Percentiles rank a stretch among this genome's conserved stretches.
Conservation (phyloP, 2,113 vertebrate species). For the Nesogale talazaci region DNA sequence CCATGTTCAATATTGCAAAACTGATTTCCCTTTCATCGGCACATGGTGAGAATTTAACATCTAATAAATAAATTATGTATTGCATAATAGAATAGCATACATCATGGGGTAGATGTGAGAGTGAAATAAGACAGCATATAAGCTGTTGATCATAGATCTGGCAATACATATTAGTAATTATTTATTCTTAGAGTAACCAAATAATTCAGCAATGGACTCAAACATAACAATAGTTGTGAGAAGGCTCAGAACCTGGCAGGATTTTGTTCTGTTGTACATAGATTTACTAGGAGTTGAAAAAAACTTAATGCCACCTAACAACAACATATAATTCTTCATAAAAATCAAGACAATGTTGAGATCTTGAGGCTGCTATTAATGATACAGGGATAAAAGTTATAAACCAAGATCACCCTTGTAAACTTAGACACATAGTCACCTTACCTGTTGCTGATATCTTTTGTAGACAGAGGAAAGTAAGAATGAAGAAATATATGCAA, state of each 20-base stretch:
- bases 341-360: neutral
- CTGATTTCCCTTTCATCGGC: no score
- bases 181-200: no score
- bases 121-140: neutral
- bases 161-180: neutral
- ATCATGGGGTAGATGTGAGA: neutral
- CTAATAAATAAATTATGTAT: neutral
- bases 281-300: no score
- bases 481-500: neutral
- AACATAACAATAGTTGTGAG: no score
- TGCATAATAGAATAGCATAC: neutral
- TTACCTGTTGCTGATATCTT: neutral
- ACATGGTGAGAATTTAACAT: conserved; percentile 16
- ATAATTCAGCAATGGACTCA: no score
- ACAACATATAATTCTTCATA: neutral
- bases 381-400: neutral
- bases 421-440: no score
- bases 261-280: no score
- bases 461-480: neutral
- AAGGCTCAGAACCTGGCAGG: no score
- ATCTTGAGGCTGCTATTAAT: neutral
- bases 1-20: no score
- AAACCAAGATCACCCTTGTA: neutral
- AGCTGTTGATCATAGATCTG: conserved; percentile 13
- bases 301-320: no score